Conservation (phyloP, 2,888 invertebrate species). For the Nipponacmea schrenckii region DNA sequence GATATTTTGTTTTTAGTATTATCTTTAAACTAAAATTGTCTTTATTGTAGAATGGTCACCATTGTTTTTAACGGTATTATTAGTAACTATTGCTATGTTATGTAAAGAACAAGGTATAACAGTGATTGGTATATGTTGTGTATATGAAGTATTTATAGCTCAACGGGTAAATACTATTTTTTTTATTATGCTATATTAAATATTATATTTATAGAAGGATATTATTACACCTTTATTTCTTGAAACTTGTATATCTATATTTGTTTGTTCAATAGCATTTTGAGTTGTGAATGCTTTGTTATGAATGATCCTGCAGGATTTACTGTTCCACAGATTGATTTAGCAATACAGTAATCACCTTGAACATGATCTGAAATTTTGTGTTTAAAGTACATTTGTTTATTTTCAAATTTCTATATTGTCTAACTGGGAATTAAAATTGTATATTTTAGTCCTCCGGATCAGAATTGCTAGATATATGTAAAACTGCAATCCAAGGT, state of each 20-base stretch:
- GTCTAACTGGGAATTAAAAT: too few species aligned
- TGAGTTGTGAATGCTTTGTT: too few species aligned
- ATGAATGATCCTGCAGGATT: too few species aligned
- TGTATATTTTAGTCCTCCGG: slow-evolving; percentile 57
- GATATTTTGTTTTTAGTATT: too few species aligned
- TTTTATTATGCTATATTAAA: background rate
- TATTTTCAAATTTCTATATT: too few species aligned
- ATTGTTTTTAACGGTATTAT: slow-evolving; percentile 80
- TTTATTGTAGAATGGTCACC: slow-evolving; percentile 75
- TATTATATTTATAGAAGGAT: background rate
- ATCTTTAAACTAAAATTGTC: background rate
- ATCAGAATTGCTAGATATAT: slow-evolving; percentile 45
- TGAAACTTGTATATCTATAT: background rate
- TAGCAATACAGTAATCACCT: too few species aligned
- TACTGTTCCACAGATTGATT: too few species aligned
- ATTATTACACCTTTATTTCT: background rate
- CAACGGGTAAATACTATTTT: slow-evolving; percentile 80
- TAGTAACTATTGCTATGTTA: slow-evolving; percentile 90
- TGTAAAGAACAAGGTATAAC: slow-evolving; percentile 98
- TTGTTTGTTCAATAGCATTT: too few species aligned
- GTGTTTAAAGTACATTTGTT: too few species aligned
- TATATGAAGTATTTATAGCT: slow-evolving; percentile 93
- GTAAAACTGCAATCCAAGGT: slow-evolving; percentile 44
- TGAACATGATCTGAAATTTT: too few species aligned
- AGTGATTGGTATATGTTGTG: slow-evolving; percentile 90